Conservation (phyloP, 2,797 vertebrate genomes). For the Amblyopsis hoosieri region DNA sequence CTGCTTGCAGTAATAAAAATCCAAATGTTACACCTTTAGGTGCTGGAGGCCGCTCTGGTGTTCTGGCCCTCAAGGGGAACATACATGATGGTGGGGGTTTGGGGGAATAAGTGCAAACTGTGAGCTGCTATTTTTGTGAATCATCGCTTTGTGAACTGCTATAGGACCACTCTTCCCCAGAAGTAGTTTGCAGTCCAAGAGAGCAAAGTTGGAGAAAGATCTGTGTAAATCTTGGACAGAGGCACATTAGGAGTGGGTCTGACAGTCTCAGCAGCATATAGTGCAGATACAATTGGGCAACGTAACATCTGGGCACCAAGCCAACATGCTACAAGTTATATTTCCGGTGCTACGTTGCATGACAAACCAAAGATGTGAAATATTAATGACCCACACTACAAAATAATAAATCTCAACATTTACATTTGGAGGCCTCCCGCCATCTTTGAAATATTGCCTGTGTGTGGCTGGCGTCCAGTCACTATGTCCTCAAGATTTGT, state of each 20-base stretch:
- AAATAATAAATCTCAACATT: slow-evolving; percentile 34
- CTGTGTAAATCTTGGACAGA: slow-evolving; percentile 52
- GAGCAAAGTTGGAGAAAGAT: slow-evolving; percentile 48
- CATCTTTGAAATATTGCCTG: slow-evolving; percentile 31
- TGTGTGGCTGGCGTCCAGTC: slow-evolving; percentile 22
- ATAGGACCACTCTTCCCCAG: slow-evolving; percentile 42
- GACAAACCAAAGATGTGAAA: slow-evolving; percentile 53
- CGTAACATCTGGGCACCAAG: slow-evolving; percentile 42
- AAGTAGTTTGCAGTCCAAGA: slow-evolving; percentile 59
- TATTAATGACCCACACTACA: slow-evolving; percentile 40
- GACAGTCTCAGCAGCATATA: slow-evolving; percentile 29
- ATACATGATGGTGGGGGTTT: no score
- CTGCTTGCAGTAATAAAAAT: slow-evolving; percentile 43
- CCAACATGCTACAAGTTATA: slow-evolving; percentile 32
- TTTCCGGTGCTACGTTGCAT: slow-evolving; percentile 35
- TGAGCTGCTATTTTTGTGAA: no score
- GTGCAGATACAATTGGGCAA: slow-evolving; percentile 37
- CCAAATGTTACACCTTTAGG: slow-evolving; percentile 52
- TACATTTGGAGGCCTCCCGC: slow-evolving; percentile 3
- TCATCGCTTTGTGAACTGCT: neutral
- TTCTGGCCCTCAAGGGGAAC: neutral
- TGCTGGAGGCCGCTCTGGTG: slow-evolving; percentile 9
- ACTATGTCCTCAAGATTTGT: slow-evolving; percentile 39
- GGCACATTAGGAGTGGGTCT: slow-evolving; percentile 18
- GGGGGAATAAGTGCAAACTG: no score